Evolutionary conservation across 2,113 vertebrate genomes (phyloP).

Genomic region (Aptenodytes forsteri): DNA sequence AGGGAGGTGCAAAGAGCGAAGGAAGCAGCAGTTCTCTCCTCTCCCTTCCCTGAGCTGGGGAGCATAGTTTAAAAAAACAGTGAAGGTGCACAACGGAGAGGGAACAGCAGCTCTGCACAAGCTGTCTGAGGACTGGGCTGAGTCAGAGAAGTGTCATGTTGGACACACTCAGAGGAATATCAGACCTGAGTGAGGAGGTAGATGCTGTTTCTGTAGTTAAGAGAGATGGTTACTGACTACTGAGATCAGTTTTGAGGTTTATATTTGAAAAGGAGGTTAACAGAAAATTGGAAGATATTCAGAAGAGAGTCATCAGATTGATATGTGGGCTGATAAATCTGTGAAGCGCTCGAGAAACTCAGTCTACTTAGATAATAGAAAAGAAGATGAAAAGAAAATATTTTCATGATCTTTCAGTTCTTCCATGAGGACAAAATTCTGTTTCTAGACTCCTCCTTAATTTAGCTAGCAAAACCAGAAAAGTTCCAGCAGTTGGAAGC

Average conservation of each 20-base stretch:
- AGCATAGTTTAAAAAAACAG: background rate
- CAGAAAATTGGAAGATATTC: background rate
- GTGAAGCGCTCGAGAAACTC: background rate
- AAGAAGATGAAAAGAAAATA: background rate
- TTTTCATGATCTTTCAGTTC: background rate
- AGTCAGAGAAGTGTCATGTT: background rate
- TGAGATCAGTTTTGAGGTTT: background rate
- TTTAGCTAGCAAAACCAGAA: background rate
- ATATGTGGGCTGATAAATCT: background rate
- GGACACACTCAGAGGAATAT: background rate
- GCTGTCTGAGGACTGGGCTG: background rate
- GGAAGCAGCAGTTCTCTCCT: background rate
- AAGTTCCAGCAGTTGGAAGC: background rate
- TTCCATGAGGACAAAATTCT: background rate
- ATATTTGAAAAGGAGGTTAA: background rate
- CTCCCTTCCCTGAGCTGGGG: background rate
- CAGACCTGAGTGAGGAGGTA: background rate
- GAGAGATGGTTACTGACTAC: background rate
- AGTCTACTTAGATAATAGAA: background rate
- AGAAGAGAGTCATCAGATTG: background rate
- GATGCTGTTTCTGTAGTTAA: background rate
- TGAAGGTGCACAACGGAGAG: background rate
- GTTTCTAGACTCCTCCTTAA: background rate
- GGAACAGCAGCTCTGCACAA: background rate
- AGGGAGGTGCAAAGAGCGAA: background rate